Evolutionary conservation across 1,140 invertebrate species (phyloP), one percentile per base, ranked within the genome.

Genomic region (Drosophila nasuta): DNA sequence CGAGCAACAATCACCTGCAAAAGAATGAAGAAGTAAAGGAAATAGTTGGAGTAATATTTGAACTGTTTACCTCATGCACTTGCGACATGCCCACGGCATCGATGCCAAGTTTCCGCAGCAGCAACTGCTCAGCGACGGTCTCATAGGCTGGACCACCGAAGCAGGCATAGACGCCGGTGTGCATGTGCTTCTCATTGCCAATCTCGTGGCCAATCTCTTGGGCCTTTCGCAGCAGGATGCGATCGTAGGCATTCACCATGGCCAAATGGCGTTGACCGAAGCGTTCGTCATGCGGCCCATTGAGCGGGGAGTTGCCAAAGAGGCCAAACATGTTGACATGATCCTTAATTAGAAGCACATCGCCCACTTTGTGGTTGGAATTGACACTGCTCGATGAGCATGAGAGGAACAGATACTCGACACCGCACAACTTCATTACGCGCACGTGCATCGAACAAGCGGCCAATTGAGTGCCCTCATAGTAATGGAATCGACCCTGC

Each of bases 51-150:
- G 33, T 5, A 41, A 33, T 1, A 1, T 20, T 5, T 8, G 33
- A 25, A 5, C 3, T 4, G 20, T 25, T 54, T 6, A 92, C 91
- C 70, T 93, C 92, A 1, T 85, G 91, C 0, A 91, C 96, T 0
- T 97, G 97, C 4, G 97, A 97, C 97, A 98, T 98, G 30, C 98
- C 98, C 20, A 98, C 97, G 5, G 97, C 97, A 93, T 99, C 97
- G 5, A 96, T 96, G 15, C 97, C 98, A 2, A 98, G 89, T 87
- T 95, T 94, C 52, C 95, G 94, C 28, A 99, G 93, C 93, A 97
- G 95, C 58, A 94, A 95, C 45, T 98, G 93, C 93, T 99, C 98
- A 1, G 98, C 96, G 0, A 97, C 95, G 0, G 98, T 99, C 92
- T 99, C 98, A 92, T 96, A 98, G 91, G 95, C 96, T 0, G 98